Conservation (phyloP, 2,113 vertebrate genomes). For the Microcebus tavaratra region DNA sequence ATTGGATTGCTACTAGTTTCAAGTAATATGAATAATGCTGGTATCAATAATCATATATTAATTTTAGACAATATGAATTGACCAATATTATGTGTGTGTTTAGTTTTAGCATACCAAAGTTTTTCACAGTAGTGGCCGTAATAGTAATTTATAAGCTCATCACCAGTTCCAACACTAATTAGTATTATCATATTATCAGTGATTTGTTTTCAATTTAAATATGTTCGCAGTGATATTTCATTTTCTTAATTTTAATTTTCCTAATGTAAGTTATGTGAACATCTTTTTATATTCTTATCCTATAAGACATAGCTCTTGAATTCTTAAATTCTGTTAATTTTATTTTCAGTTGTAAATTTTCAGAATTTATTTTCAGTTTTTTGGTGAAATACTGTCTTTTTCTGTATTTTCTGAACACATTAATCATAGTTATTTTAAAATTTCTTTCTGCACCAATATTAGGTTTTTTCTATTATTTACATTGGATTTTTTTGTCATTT, state of each 20-base stretch:
- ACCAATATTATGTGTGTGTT: neutral
- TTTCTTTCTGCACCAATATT: neutral
- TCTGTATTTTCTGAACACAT: neutral
- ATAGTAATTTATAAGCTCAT: neutral
- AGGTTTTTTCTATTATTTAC: neutral
- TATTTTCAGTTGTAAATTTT: neutral
- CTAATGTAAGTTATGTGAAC: neutral
- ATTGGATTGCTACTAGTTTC: neutral
- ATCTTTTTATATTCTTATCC: neutral
- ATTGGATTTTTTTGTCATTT: neutral
- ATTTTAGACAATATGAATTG: neutral
- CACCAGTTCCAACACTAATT: neutral
- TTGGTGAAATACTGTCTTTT: neutral
- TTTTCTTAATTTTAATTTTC: neutral
- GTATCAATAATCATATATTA: neutral
- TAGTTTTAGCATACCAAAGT: neutral
- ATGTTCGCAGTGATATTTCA: neutral
- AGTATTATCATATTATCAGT: neutral
- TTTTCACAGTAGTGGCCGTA: neutral
- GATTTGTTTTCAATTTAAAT: conserved; percentile 1
- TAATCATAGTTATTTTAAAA: neutral
- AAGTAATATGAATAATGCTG: neutral
- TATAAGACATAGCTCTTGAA: neutral
- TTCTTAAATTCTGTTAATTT: neutral
- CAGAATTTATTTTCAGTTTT: neutral